Conservation (phyloP, 1,140 invertebrate genomes). For the Acyrthosiphon pisum region DNA sequence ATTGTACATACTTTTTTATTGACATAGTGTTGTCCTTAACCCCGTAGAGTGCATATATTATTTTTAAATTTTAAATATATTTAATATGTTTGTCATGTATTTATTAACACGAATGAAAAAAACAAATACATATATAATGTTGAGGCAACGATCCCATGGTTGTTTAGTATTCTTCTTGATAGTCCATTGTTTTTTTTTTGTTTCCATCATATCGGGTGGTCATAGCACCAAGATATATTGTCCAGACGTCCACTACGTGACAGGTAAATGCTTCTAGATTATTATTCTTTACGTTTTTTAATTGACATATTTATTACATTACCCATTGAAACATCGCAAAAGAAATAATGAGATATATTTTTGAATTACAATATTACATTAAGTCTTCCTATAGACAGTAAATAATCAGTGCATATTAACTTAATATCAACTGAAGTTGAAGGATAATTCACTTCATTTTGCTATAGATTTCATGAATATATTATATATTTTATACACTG, state of each 20-base stretch:
- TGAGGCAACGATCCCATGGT: slow-evolving; percentile 9
- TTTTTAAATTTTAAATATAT: slow-evolving; percentile 45
- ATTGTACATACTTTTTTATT: not conserved
- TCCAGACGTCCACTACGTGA: slow-evolving; percentile 55
- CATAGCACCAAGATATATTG: slow-evolving; percentile 52
- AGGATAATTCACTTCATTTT: not conserved
- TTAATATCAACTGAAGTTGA: not conserved
- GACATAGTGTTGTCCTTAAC: not conserved
- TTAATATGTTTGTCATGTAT: slow-evolving; percentile 40
- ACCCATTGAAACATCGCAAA: slow-evolving; percentile 11
- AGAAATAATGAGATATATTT: slow-evolving; percentile 50
- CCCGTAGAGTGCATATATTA: not conserved
- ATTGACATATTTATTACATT: slow-evolving; percentile 55
- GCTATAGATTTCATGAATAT: not conserved
- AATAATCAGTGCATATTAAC: slow-evolving; percentile 17
- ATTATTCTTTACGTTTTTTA: slow-evolving; percentile 51
- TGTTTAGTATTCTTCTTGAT: slow-evolving; percentile 54
- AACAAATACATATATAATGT: not conserved
- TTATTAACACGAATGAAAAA: slow-evolving; percentile 51
- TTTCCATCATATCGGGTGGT: slow-evolving; percentile 54
- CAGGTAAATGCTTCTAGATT: slow-evolving; percentile 51
- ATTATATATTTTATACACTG: not conserved
- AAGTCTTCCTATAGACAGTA: not conserved
- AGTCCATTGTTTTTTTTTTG: slow-evolving; percentile 44
- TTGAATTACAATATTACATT: slow-evolving; percentile 35